Percentiles rank a stretch among this genome's conserved stretches.
These are phyloP conservation scores for Daphoenositta chrysoptera DNA, from an alignment of 2,113 vertebrate genomes.

Conservation along the genomic window DNA sequence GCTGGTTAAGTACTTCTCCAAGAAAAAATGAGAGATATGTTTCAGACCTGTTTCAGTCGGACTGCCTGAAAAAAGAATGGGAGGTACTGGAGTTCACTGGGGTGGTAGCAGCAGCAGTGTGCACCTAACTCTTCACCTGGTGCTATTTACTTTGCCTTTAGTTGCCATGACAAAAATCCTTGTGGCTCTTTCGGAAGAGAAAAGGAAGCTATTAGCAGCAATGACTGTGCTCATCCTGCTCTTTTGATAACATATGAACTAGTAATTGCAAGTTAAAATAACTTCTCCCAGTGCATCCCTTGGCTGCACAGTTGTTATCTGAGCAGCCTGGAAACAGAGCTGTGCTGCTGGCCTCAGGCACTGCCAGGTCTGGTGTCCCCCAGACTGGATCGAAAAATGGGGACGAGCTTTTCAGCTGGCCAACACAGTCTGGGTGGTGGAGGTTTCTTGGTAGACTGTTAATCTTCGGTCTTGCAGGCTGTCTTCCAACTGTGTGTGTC, in stretches of 20 bases:
- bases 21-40: background rate
- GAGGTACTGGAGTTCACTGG: background rate
- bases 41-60: background rate
- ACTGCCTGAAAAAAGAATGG: background rate
- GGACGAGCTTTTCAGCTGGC: background rate
- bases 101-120: background rate
- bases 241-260: background rate
- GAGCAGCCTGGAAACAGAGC: background rate
- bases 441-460: background rate
- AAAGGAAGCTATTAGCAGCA: background rate
- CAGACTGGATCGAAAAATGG: background rate
- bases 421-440: background rate
- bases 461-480: background rate
- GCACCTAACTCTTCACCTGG: background rate
- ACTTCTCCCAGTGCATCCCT: background rate
- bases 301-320: background rate
- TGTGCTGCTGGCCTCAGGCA: background rate
- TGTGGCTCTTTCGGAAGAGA: background rate
- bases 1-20: background rate
- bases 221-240: background rate
- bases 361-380: background rate
- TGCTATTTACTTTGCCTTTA: background rate
- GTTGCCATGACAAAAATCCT: background rate
- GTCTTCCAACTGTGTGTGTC: background rate
- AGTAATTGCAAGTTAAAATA: constrained; percentile 24